Evolutionary conservation across 2,888 invertebrate genomes (phyloP).

Genomic region (Eupithecia subumbrata): DNA sequence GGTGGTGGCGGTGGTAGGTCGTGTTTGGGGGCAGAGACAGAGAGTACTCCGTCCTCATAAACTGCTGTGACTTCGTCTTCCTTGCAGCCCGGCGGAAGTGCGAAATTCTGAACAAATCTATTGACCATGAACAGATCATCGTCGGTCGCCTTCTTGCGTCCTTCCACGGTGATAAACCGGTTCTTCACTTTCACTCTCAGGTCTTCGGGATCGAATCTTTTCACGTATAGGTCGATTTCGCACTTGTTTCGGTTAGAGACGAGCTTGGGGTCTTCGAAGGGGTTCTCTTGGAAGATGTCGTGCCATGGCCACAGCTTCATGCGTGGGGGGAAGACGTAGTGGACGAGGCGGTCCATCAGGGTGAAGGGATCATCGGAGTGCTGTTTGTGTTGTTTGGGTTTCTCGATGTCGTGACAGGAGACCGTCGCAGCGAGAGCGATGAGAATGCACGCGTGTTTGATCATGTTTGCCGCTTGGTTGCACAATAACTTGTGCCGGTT

Average conservation of each 20-base stretch:
- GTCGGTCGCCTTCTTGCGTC: constrained; percentile 64
- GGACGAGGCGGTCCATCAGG: constrained; percentile 69
- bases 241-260: constrained; percentile 67
- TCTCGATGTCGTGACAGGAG: constrained; percentile 50
- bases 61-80: constrained; percentile 75
- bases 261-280: constrained; percentile 70
- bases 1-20: constrained; percentile 73
- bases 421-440: constrained; percentile 57
- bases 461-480: constrained; percentile 62
- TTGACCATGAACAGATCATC: constrained; percentile 68
- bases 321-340: constrained; percentile 50
- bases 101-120: constrained; percentile 74
- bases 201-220: constrained; percentile 72
- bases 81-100: constrained; percentile 68
- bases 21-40: constrained; percentile 71
- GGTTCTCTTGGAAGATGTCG: constrained; percentile 68
- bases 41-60: constrained; percentile 67
- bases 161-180: constrained; percentile 72
- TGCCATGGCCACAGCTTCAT: constrained; percentile 74
- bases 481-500: constrained; percentile 57
- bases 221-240: constrained; percentile 68
- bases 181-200: constrained; percentile 74
- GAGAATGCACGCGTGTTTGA: constrained; percentile 60
- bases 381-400: constrained; percentile 41
- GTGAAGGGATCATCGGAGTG: constrained; percentile 66